These are phyloP conservation scores for Heliconius sara DNA, from an alignment of 2,888 invertebrate genomes.

Conservation along the genomic window DNA sequence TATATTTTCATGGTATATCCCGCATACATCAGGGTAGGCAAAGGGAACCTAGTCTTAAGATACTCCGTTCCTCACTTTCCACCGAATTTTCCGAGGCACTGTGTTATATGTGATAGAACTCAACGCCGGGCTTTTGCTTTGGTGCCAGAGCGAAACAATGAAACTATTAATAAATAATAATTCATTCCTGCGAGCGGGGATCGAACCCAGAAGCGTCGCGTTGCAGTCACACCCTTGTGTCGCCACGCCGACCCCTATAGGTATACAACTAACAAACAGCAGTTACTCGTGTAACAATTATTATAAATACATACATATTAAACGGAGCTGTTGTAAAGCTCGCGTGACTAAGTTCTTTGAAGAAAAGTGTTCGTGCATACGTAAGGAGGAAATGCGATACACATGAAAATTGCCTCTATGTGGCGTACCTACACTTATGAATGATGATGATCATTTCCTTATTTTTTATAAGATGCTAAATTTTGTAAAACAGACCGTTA, in stretches of 20 bases:
- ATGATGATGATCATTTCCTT: not conserved
- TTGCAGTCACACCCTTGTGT: not conserved
- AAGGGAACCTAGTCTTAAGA: too few species aligned
- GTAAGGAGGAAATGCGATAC: conserved; percentile 42
- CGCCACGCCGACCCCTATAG: not conserved
- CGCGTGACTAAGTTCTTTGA: conserved; percentile 46
- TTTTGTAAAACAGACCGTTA: too few species aligned
- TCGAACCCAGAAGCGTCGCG: not conserved
- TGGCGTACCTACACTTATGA: not conserved
- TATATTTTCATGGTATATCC: too few species aligned
- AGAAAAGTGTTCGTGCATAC: conserved; percentile 43
- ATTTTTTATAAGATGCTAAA: not conserved
- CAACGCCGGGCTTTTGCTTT: not conserved
- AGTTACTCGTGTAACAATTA: not conserved
- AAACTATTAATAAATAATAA: not conserved
- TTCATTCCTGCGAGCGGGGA: not conserved
- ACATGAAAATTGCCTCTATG: conserved; percentile 37
- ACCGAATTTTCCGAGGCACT: not conserved
- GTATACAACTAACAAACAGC: not conserved
- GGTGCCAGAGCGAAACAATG: not conserved
- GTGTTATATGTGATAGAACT: not conserved
- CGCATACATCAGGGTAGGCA: too few species aligned
- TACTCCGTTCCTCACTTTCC: too few species aligned
- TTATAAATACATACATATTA: conserved; percentile 1
- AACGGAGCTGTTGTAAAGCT: conserved; percentile 12